Evolutionary conservation across 2,113 vertebrate species (phyloP).

Genomic region (Gallinago media): DNA sequence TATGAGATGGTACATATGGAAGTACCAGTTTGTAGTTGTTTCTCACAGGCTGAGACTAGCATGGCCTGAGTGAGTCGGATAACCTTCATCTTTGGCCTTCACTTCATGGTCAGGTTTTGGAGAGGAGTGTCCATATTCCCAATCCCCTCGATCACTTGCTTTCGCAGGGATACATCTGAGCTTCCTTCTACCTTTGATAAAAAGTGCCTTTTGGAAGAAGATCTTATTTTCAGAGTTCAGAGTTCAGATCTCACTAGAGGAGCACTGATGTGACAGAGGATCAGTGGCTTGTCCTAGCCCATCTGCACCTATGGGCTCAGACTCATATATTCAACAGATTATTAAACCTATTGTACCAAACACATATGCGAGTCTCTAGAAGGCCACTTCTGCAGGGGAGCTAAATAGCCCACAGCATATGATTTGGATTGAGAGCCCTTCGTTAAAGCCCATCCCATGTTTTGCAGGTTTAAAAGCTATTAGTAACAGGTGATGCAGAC

Average conservation of each 20-base stretch:
- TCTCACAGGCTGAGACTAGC: not conserved
- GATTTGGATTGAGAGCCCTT: not conserved
- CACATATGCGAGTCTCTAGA: fast-evolving
- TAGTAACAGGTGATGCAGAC: not conserved
- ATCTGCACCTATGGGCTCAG: not conserved
- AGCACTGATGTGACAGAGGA: not conserved
- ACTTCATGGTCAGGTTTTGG: not conserved
- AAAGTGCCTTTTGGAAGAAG: not conserved
- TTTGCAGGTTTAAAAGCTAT: not conserved
- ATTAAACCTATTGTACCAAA: not conserved
- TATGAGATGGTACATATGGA: fast-evolving
- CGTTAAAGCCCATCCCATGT: fast-evolving
- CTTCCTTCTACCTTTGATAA: not conserved
- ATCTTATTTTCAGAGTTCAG: not conserved
- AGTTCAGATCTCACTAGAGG: not conserved
- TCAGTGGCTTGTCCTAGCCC: not conserved
- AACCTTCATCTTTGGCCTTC: not conserved
- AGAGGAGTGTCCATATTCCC: not conserved
- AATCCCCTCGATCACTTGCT: not conserved
- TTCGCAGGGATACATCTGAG: not conserved
- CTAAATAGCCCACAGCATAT: fast-evolving
- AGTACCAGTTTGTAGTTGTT: not conserved
- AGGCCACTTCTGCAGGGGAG: not conserved
- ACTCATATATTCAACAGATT: not conserved
- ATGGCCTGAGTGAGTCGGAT: not conserved